phyloP scores from a whole-genome alignment of 2,888 invertebrate genomes.

The Nemotelus pantherinus region DNA sequence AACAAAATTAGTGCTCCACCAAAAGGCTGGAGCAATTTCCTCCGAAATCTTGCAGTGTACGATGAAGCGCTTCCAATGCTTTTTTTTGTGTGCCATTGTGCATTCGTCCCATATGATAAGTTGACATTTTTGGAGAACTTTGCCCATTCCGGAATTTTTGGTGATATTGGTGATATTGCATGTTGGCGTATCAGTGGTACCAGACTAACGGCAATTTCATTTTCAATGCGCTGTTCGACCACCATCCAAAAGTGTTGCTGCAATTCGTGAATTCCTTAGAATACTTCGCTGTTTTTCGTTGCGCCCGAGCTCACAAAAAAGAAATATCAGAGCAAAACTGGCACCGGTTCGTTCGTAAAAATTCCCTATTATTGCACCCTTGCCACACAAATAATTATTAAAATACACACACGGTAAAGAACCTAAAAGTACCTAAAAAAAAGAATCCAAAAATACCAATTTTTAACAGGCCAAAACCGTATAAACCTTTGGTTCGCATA shows the following conservation, averaged over 20 bases:
- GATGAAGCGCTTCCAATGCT: slow-evolving; percentile 54
- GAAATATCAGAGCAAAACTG: no score
- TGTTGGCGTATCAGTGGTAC: slow-evolving; percentile 52
- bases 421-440: no score
- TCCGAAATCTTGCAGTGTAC: slow-evolving; percentile 54
- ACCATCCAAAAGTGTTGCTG: slow-evolving; percentile 52
- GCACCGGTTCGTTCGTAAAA: no score
- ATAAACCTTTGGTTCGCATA: no score
- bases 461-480: no score
- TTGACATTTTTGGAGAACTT: slow-evolving; percentile 53
- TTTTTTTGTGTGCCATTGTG: slow-evolving; percentile 55
- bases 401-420: no score
- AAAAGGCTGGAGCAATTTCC: slow-evolving; percentile 12
- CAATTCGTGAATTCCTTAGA: slow-evolving; percentile 50
- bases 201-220: slow-evolving; percentile 54
- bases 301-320: no score
- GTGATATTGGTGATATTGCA: slow-evolving; percentile 54
- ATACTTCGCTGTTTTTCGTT: no score
- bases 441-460: no score
- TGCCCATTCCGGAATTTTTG: slow-evolving; percentile 55
- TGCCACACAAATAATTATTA: no score
- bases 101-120: slow-evolving; percentile 55
- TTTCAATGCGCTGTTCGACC: slow-evolving; percentile 57
- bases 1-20: slow-evolving; percentile 52
- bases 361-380: no score